phyloP scores from a whole-genome alignment of 2,797 vertebrate species.

The Danio choprae region DNA sequence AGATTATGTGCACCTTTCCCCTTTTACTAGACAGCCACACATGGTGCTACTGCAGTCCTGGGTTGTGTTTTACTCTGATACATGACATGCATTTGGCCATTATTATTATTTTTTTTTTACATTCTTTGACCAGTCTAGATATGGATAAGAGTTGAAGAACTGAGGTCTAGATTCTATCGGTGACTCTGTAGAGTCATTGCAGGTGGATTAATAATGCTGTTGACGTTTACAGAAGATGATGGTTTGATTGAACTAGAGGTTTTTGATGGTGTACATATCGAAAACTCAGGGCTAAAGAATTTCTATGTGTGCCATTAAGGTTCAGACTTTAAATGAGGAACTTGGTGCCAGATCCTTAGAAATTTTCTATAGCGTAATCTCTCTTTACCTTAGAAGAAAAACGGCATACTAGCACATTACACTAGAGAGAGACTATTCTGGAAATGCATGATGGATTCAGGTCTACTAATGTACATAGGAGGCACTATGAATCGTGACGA shows the following conservation, averaged over 20 bases:
- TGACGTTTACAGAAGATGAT: slow-evolving; percentile 33
- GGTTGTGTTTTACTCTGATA: background rate
- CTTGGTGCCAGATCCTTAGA: slow-evolving; percentile 3
- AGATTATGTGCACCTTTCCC: slow-evolving; percentile 45
- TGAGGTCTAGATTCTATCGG: slow-evolving; percentile 15
- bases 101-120: slow-evolving; percentile 4
- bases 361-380: slow-evolving; percentile 1
- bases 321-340: slow-evolving; percentile 33
- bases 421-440: background rate
- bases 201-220: slow-evolving; percentile 30
- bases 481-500: background rate
- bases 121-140: background rate
- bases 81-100: background rate
- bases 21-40: slow-evolving; percentile 32
- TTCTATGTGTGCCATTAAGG: slow-evolving; percentile 46
- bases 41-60: slow-evolving; percentile 49
- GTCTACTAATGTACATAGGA: slow-evolving; percentile 31
- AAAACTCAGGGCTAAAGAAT: slow-evolving; percentile 52
- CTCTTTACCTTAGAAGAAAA: slow-evolving; percentile 14
- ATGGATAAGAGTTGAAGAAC: slow-evolving; percentile 10
- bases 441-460: slow-evolving; percentile 44
- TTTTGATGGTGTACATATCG: slow-evolving; percentile 27
- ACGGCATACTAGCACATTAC: slow-evolving; percentile 5
- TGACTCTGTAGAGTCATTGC: slow-evolving; percentile 6
- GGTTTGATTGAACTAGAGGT: slow-evolving; percentile 37